Percentiles rank a stretch among this genome's conserved stretches.
phyloP scores from a whole-genome alignment of 2,888 invertebrate genomes.

The Malachius bipustulatus region DNA sequence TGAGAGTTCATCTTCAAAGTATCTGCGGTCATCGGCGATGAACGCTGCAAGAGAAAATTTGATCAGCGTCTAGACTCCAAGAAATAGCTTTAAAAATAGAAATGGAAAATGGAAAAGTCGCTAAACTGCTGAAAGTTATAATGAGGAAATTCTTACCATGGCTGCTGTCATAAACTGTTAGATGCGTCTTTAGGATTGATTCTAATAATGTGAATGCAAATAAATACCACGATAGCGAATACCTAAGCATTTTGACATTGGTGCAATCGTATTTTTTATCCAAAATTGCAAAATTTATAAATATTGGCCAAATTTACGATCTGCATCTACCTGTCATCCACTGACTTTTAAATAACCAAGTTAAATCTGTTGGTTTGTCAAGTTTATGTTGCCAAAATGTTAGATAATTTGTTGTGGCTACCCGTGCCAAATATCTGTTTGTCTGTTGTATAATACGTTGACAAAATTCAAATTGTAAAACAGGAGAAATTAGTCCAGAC shows the following conservation, averaged over 20 bases:
- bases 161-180: conserved; percentile 61
- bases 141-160: conserved; percentile 56
- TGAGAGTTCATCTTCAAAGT: conserved; percentile 52
- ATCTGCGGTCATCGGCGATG: conserved; percentile 57
- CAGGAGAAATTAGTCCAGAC: too few species aligned
- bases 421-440: too few species aligned
- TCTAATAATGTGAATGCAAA: conserved; percentile 55
- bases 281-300: conserved; percentile 7
- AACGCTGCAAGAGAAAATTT: conserved; percentile 45
- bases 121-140: too few species aligned
- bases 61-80: conserved; percentile 20
- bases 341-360: conserved; percentile 1
- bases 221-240: conserved; percentile 49
- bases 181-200: conserved; percentile 53
- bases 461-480: too few species aligned
- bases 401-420: too few species aligned
- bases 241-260: conserved; percentile 36
- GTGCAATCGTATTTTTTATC: conserved; percentile 26
- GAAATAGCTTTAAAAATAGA: conserved; percentile 34
- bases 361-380: too few species aligned
- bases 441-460: too few species aligned
- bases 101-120: too few species aligned
- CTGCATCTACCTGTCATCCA: neutral
- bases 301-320: neutral
- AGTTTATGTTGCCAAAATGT: too few species aligned